Evolutionary conservation across 92 coral and sea anemone species (phyloP).

Genomic region (Bergia puertoricense): DNA sequence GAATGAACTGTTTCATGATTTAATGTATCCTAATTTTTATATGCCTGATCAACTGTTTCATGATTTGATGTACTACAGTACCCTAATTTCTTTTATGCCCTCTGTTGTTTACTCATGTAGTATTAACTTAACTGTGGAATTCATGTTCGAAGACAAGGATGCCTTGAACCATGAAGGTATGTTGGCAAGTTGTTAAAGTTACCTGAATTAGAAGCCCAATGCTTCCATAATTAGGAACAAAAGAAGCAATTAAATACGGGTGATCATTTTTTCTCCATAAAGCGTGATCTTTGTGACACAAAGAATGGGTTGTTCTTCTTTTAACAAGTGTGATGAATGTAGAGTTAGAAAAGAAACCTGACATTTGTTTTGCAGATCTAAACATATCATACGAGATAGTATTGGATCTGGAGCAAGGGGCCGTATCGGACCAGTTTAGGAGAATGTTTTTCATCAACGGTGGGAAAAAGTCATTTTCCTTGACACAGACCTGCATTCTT

Average conservation of each 20-base stretch:
- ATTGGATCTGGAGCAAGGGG: slow-evolving; percentile 43
- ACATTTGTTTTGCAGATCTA: slow-evolving; percentile 1
- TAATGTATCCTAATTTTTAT: no score
- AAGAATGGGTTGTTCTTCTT: no score
- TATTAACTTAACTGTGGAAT: slow-evolving; percentile 34
- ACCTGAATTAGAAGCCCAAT: no score
- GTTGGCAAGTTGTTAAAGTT: neutral
- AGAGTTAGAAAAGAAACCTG: no score
- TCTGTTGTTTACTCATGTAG: neutral
- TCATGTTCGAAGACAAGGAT: slow-evolving; percentile 26
- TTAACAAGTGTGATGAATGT: no score
- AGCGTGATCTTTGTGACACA: no score
- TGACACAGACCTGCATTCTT: slow-evolving; percentile 23
- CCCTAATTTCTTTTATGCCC: neutral
- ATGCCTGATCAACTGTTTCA: neutral
- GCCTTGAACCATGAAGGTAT: slow-evolving; percentile 22
- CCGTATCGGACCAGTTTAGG: slow-evolving; percentile 34
- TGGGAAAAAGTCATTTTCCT: slow-evolving; percentile 13
- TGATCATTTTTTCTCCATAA: no score
- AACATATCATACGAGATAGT: slow-evolving; percentile 27
- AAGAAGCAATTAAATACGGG: no score
- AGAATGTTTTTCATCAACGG: slow-evolving; percentile 29
- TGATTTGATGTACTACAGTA: no score
- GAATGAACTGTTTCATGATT: no score
- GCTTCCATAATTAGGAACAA: no score